Evolutionary conservation across 2,113 vertebrate species (phyloP), one percentile per base, ranked within the genome.

Genomic region (Notothenia coriiceps): DNA sequence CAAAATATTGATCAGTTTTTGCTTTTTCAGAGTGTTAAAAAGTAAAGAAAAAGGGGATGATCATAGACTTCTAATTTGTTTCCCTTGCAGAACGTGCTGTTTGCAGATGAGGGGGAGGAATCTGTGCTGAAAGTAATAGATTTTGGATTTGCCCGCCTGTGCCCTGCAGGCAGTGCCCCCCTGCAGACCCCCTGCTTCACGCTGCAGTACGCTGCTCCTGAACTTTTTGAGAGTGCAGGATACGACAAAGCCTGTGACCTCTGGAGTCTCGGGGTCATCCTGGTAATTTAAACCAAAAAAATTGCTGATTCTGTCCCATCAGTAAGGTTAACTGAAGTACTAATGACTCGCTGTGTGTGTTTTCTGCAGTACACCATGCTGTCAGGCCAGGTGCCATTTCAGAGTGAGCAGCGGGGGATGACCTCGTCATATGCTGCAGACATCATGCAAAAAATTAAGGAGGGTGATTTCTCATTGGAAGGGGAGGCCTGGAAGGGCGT

Each of bases 161-260:
- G 96, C 73, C 97, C 97, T 0, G 95, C 96, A 25, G 96, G 96
- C 82, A 96, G 96, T 0, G 96, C 96, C 15, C 97, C 97, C 66
- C 93, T 98, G 88, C 96, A 98, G 93, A 98, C 97, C 0, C 97
- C 97, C 6, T 98, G 97, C 93, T 98, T 97, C 91, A 97, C 97
- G 0, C 93, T 98, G 93, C 96, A 98, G 92, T 98, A 98, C 2
- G 97, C 97, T 0, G 97, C 97, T 0, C 97, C 97, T 0, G 97
- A 98, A 84, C 96, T 98, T 60, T 95, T 98, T 61, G 95, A 96
- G 20, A 95, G 94, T 2, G 94, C 96, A 0, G 97, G 97, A 22
- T 98, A 98, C 13, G 97, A 98, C 76, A 96, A 98, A 86, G 96
- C 96, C 62, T 98, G 97, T 2, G 97, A 98, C 88, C 96, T 98